Base-by-base conservation (phyloP, 2,888 invertebrate genomes). In the Sepiola atlantica region DNA sequence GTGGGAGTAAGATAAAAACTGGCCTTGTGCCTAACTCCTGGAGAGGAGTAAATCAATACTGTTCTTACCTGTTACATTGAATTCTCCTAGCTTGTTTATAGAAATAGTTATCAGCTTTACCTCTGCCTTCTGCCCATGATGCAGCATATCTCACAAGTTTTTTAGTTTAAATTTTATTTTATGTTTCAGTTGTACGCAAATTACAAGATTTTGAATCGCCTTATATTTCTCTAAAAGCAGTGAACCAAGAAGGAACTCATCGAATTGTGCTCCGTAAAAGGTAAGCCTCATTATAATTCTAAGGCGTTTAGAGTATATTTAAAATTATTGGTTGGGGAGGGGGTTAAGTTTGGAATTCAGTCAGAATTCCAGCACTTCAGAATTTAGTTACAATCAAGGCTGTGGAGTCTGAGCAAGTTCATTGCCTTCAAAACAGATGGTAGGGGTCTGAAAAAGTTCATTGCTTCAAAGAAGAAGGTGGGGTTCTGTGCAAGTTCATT, bases 201-300 rank as follows among this genome's bases (percentile, higher is more conserved):
- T 98, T 99, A 95, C 99, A 99, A 97, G 98, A 99, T 97, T 99
- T 99, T 98, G 99, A 99, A 98, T 99, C 99, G 95, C 99, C 99
- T 0, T 99, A 98, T 97, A 98, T 99, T 97, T 99, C 99, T 94
- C 98, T 98, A 96, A 98, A 98, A 97, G 98, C 98, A 97, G 98
- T 98, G 95, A 97, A 96, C 94, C 98, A 98, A 95, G 98, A 98
- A 95, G 98, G 98, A 32, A 94, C 95, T 92, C 97, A 98, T 97
- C 98, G 98, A 97, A 98, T 99, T 97, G 98, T 99, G 95, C 98
- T 99, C 95, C 98, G 99, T 96, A 99, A 99, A 98, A 98, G 98
- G 98, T 98, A 97, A 93, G 94, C 94, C 92, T 45, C 94, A 61
- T 77, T 94, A 90, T 54, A 16, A 45, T 21, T 94, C 6, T 1